These are phyloP conservation scores for Boulengeromyrus knoepffleri DNA, from an alignment of 2,113 vertebrate genomes.

Conservation along the genomic window DNA sequence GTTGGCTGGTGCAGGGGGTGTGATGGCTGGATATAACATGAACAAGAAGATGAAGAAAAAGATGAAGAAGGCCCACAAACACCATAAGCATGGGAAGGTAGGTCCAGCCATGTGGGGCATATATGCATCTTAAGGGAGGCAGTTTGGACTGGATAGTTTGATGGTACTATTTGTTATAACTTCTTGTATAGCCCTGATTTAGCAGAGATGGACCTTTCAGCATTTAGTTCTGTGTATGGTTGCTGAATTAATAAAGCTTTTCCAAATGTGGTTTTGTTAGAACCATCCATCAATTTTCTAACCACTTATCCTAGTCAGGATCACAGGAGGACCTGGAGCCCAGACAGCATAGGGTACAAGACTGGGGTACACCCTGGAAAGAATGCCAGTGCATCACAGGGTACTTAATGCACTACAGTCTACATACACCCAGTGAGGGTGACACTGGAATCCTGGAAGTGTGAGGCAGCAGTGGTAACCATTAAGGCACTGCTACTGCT, in stretches of 20 bases:
- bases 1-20: constrained; percentile 43
- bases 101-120: constrained; percentile 25
- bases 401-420: neutral
- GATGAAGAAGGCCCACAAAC: constrained; percentile 55
- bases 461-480: neutral
- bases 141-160: neutral
- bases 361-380: neutral
- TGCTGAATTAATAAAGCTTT: neutral
- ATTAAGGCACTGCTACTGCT: neutral
- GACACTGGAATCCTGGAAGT: neutral
- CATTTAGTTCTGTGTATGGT: neutral
- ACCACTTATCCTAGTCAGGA: neutral
- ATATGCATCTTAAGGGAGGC: neutral
- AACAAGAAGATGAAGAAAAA: constrained; percentile 76
- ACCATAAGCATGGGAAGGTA: constrained; percentile 63
- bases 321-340: neutral
- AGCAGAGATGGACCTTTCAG: neutral
- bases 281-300: neutral
- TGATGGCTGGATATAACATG: constrained; percentile 40
- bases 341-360: neutral
- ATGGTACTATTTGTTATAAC: neutral
- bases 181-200: neutral
- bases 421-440: neutral
- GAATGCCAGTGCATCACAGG: neutral
- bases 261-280: neutral